phyloP scores from a whole-genome alignment of 2,888 invertebrate species.

The Apomyelois bistriatella region DNA sequence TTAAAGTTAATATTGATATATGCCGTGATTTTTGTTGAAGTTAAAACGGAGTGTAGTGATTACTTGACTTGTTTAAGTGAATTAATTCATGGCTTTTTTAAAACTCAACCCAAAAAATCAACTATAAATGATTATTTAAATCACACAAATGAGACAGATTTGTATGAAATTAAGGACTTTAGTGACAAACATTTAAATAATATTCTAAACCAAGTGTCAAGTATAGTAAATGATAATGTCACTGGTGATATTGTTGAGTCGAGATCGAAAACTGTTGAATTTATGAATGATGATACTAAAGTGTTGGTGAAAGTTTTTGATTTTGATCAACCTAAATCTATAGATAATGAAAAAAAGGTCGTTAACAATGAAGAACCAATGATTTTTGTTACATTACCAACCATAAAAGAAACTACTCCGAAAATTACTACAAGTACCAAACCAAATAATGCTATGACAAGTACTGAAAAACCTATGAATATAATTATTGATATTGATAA shows the following conservation, averaged over 20 bases:
- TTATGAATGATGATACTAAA: constrained; percentile 40
- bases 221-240: constrained; percentile 40
- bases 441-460: not conserved
- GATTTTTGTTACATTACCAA: not conserved
- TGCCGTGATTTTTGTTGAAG: constrained; percentile 27
- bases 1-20: constrained; percentile 30
- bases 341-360: constrained; percentile 17
- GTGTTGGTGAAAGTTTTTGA: constrained; percentile 47
- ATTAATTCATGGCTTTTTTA: constrained; percentile 37
- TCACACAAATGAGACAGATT: constrained; percentile 27
- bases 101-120: constrained; percentile 22
- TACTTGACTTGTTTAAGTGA: constrained; percentile 41
- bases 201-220: constrained; percentile 38
- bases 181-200: constrained; percentile 30
- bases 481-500: no score
- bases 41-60: constrained; percentile 47
- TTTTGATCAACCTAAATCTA: constrained; percentile 22
- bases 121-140: constrained; percentile 26
- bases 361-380: constrained; percentile 20
- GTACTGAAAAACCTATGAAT: not conserved
- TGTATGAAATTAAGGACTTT: constrained; percentile 31
- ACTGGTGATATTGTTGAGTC: constrained; percentile 27
- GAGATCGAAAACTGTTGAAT: constrained; percentile 25
- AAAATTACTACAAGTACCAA: not conserved
- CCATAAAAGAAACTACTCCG: not conserved